Base-by-base conservation (phyloP, 2,113 vertebrate species). In the Conger conger region DNA sequence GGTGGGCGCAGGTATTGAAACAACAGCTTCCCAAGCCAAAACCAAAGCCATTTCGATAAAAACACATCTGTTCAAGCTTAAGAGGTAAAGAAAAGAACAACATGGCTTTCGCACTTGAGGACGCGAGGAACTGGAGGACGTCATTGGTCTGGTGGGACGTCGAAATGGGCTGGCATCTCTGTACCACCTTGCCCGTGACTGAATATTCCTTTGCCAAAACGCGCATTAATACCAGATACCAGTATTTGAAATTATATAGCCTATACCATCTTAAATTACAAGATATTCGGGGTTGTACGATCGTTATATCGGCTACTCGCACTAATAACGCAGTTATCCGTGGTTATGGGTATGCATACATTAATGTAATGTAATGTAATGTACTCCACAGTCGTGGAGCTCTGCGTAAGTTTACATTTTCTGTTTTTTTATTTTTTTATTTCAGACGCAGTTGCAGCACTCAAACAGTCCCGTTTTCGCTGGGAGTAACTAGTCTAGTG, bases 11-110 rank as follows among this genome's bases (percentile, higher is more conserved):
- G 78, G 84, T 87, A 89, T 89, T 81, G 88, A 86, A 87, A 88
- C 73, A 84, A 11, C 63, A 86, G 94, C 92, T 90, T 91, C 90
- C 91, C 90, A 95, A 88, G 93, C 93, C 86, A 50, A 89, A 94
- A 94, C 33, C 91, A 93, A 94, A 88, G 93, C 93, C 79, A 45
- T 82, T 73, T 89, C 60, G 53, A 88, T 40, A 80, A 63, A 86
- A 91, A 90, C 92, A 92, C 92, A 92, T 93, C 91, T 93, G 94
- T 82, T 79, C 33, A n/a, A 76, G 80, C 68, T 0, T 83, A 13
- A 80, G 37, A n/a, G 76, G 86, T 53, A 68, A 86, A 83, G 68
- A 2, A 11, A 33, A 30, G 5, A n/a, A 73, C 6, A 73, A 33
- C n/a, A 73, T n/a, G 8, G 68, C 20, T 73, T 11, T 73, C 5